Evolutionary conservation across 2,113 vertebrate species (phyloP), one percentile per base, ranked within the genome.

Genomic region (Notarius lentiginosus): DNA sequence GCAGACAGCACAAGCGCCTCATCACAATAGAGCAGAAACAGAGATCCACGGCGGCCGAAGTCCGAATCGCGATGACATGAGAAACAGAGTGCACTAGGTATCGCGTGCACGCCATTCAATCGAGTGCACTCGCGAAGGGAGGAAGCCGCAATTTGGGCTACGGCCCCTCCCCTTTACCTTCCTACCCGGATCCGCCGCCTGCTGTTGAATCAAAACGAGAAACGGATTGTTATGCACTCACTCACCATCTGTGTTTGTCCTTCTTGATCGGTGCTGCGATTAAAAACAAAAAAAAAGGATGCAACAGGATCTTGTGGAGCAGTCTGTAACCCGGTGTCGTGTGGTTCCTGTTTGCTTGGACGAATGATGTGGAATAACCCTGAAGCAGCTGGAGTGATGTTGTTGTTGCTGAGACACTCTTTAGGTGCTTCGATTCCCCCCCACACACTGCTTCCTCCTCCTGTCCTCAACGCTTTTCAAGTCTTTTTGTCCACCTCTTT

Each of bases 231-330:
- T 41, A 90, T 18, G 7, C 91, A 92, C 95, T 95, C 91, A 95
- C 95, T 95, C 91, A 95, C 95, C 95, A 95, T 96, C 93, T 94
- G 93, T 60, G 83, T 86, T 76, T 70, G 79, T 90, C 70, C 27
- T 90, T 79, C 70, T 22, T 90, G 76, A 90, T 86, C 82, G 79
- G 56, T 68, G 85, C 87, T 84, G 55, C 30, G 22, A 18, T 73
- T 17, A 1, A 18, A 55, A 27, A 17, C 2, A 49, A 56, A 18
- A 30, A 12, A 27, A 41, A 58, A n/a, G 15, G 11, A 20, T 20
- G 68, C 47, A 72, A 79, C 84, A 88, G 84, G 90, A 85, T 82
- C 90, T 86, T 86, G 6, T 53, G 66, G 72, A 6, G 63, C 65
- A 18, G 14, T 70, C 65, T 5, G 65, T 72, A 41, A 47, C 47